These are phyloP conservation scores for Tetranychus cinnabarinus DNA, from an alignment of 1,140 invertebrate species.

Conservation along the genomic window DNA sequence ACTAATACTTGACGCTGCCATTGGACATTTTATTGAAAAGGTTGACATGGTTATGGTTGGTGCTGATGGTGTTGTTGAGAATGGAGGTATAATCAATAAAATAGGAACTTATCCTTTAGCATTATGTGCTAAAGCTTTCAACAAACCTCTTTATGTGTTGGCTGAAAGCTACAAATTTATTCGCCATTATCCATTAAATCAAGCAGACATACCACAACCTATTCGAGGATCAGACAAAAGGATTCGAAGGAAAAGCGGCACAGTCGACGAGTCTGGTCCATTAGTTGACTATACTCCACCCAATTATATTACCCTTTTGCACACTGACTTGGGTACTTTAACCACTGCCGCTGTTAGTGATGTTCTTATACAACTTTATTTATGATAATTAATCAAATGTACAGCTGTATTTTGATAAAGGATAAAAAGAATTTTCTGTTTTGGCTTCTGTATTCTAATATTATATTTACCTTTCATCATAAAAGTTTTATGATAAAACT, in stretches of 20 bases:
- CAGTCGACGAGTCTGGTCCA: not conserved
- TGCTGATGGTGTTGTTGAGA: slow-evolving; percentile 88
- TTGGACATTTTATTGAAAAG: slow-evolving; percentile 61
- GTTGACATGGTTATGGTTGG: slow-evolving; percentile 84
- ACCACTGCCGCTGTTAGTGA: slow-evolving; percentile 90
- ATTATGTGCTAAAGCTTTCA: slow-evolving; percentile 66
- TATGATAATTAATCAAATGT: not conserved
- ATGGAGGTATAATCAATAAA: slow-evolving; percentile 94
- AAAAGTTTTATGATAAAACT: too few species aligned
- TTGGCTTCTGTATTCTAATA: too few species aligned
- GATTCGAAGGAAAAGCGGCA: slow-evolving; percentile 26
- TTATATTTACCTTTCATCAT: too few species aligned
- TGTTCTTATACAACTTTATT: slow-evolving; percentile 86
- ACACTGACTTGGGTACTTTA: slow-evolving; percentile 82
- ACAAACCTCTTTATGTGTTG: slow-evolving; percentile 84
- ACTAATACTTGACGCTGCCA: slow-evolving; percentile 62
- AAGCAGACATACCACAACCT: slow-evolving; percentile 64
- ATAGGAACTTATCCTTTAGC: slow-evolving; percentile 76
- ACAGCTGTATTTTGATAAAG: too few species aligned
- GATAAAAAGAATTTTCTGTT: too few species aligned
- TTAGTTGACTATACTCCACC: slow-evolving; percentile 89
- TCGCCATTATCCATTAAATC: slow-evolving; percentile 72
- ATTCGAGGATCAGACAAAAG: slow-evolving; percentile 23
- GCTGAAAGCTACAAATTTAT: slow-evolving; percentile 95
- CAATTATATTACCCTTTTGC: slow-evolving; percentile 65